phyloP scores from a whole-genome alignment of 1,140 invertebrate genomes.

The Apis laboriosa region DNA sequence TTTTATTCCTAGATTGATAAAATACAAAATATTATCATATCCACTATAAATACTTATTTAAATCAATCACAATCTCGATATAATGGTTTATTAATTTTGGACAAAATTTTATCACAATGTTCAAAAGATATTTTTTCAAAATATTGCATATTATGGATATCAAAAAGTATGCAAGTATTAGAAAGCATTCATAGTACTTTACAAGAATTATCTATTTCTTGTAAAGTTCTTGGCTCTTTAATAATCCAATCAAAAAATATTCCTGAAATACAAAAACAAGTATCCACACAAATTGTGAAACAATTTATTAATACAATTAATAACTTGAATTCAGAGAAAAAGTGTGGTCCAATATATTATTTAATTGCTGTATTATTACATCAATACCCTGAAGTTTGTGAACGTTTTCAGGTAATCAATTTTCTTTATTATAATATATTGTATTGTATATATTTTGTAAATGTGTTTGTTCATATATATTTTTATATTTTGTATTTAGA shows the following conservation, averaged over 20 bases:
- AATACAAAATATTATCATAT: constrained; percentile 55
- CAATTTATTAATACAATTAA: constrained; percentile 64
- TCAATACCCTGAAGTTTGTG: constrained; percentile 72
- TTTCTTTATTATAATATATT: constrained; percentile 8
- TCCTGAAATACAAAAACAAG: constrained; percentile 71
- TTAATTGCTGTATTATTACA: constrained; percentile 67
- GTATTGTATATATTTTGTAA: constrained; percentile 4
- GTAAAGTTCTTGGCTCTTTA: constrained; percentile 63
- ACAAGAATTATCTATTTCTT: constrained; percentile 63
- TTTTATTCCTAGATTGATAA: constrained; percentile 55
- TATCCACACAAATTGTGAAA: constrained; percentile 75
- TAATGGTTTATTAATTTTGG: constrained; percentile 60
- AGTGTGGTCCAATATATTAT: constrained; percentile 65
- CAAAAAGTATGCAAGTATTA: constrained; percentile 68
- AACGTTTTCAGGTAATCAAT: constrained; percentile 67
- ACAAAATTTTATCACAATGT: constrained; percentile 54
- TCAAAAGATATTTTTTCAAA: constrained; percentile 66
- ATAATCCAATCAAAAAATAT: constrained; percentile 64
- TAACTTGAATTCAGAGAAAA: constrained; percentile 53
- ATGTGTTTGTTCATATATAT: background rate
- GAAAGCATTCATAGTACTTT: constrained; percentile 63
- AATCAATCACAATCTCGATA: constrained; percentile 58
- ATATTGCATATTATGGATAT: constrained; percentile 71
- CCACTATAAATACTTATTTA: constrained; percentile 61
- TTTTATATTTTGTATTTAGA: constrained; percentile 38